phyloP scores from a whole-genome alignment of 2,888 invertebrate genomes.

The Eucriotettix oculatus region DNA sequence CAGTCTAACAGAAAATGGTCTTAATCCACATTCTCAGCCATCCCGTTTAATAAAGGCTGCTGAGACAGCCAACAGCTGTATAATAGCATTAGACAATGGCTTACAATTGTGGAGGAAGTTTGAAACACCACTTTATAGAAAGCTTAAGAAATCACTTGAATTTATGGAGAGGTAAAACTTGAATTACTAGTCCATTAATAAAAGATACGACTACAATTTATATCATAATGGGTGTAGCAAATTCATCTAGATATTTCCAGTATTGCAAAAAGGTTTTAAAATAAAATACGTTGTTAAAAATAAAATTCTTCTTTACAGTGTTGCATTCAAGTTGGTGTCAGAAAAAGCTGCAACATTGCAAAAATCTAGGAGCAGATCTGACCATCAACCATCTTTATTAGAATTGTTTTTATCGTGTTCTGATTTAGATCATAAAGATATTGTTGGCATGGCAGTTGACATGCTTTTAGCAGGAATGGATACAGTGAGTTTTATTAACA shows the following conservation, averaged over 20 bases:
- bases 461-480: slow-evolving; percentile 74
- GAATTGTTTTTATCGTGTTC: slow-evolving; percentile 50
- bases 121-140: slow-evolving; percentile 54
- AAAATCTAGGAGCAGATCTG: background rate
- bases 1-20: slow-evolving; percentile 45
- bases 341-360: background rate
- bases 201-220: background rate
- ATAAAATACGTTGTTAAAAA: background rate
- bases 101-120: slow-evolving; percentile 51
- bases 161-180: slow-evolving; percentile 46
- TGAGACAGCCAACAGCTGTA: slow-evolving; percentile 51
- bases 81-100: slow-evolving; percentile 52
- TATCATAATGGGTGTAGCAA: background rate
- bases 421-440: slow-evolving; percentile 55
- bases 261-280: background rate
- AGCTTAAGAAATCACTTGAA: slow-evolving; percentile 46
- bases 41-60: slow-evolving; percentile 55
- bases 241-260: background rate
- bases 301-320: slow-evolving; percentile 26
- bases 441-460: slow-evolving; percentile 71
- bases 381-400: slow-evolving; percentile 36
- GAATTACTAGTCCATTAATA: background rate
- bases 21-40: slow-evolving; percentile 39
- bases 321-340: slow-evolving; percentile 44
- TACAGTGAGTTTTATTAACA: slow-evolving; percentile 40